phyloP scores from a whole-genome alignment of 2,888 invertebrate genomes.

The Slavum lentiscoides region DNA sequence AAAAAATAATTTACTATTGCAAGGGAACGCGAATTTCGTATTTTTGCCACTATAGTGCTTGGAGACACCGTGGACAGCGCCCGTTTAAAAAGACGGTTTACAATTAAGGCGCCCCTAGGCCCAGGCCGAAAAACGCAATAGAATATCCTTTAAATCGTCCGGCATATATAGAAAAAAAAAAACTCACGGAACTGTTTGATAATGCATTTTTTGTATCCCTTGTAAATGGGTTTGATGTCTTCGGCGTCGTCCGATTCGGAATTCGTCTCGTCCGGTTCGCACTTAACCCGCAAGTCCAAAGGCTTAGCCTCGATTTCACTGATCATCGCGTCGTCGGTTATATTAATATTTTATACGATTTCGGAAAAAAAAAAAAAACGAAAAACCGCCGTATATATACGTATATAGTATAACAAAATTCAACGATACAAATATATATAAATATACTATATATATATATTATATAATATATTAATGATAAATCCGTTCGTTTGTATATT shows the following conservation, averaged over 20 bases:
- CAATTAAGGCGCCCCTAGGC: too few relatives aligned
- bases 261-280: slow-evolving; percentile 45
- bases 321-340: slow-evolving; percentile 39
- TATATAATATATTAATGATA: not conserved
- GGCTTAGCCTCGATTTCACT: slow-evolving; percentile 50
- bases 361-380: too few relatives aligned
- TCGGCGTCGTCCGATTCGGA: slow-evolving; percentile 48
- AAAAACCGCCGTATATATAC: not conserved
- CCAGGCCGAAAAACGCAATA: too few relatives aligned
- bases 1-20: too few relatives aligned
- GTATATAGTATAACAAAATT: not conserved
- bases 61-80: too few relatives aligned
- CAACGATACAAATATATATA: not conserved
- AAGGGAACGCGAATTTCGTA: too few relatives aligned
- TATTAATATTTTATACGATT: not conserved
- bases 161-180: too few relatives aligned
- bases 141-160: too few relatives aligned
- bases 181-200: slow-evolving; percentile 52
- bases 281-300: slow-evolving; percentile 49
- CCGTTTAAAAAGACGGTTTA: too few relatives aligned
- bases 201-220: slow-evolving; percentile 51
- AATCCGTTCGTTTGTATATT: not conserved
- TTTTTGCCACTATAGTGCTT: too few relatives aligned
- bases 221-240: slow-evolving; percentile 45
- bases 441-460: not conserved